phyloP scores from a whole-genome alignment of 1,140 invertebrate species.

The Anastrepha obliqua region DNA sequence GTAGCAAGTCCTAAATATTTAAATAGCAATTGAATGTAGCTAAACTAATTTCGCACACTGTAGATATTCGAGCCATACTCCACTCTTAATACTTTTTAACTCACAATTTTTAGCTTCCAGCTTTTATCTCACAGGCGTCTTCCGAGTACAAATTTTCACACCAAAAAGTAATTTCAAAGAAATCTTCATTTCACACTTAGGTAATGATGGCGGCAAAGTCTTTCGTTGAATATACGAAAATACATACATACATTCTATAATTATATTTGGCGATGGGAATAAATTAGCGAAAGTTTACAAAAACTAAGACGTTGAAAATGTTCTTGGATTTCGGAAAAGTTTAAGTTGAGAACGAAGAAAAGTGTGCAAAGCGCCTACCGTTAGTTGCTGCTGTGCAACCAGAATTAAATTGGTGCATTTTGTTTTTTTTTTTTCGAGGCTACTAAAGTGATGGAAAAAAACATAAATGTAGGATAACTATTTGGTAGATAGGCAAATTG shows the following conservation, averaged over 20 bases:
- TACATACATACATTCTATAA: not conserved
- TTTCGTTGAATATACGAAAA: not conserved
- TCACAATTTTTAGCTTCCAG: slow-evolving; percentile 17
- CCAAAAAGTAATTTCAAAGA: slow-evolving; percentile 39
- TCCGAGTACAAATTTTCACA: slow-evolving; percentile 37
- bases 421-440: too few species aligned
- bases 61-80: not conserved
- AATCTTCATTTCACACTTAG: slow-evolving; percentile 38
- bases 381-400: too few species aligned
- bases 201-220: not conserved
- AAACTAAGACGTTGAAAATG: too few species aligned
- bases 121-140: not conserved
- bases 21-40: too few species aligned
- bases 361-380: too few species aligned
- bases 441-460: too few species aligned
- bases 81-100: not conserved
- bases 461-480: too few species aligned
- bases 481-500: too few species aligned
- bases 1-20: too few species aligned
- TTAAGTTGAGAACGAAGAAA: too few species aligned
- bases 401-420: too few species aligned
- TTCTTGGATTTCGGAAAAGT: too few species aligned
- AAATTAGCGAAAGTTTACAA: not conserved
- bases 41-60: not conserved
- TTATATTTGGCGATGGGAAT: not conserved